Conservation (phyloP, 1,140 invertebrate genomes). For the Saccostrea glomerata region DNA sequence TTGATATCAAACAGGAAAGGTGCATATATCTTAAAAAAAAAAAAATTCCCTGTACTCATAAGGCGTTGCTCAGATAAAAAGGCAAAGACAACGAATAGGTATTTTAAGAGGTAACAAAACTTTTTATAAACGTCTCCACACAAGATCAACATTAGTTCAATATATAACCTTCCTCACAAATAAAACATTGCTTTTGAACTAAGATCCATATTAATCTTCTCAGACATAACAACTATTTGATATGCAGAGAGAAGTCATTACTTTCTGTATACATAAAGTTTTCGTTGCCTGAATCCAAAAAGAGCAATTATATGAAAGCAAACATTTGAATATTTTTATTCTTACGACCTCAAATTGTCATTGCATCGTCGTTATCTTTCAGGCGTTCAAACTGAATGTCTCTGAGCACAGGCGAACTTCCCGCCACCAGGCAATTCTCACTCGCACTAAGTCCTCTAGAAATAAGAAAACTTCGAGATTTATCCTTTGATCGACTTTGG, state of each 20-base stretch:
- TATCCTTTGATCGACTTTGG: conserved; percentile 43
- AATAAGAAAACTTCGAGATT: conserved; percentile 38
- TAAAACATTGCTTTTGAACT: neutral
- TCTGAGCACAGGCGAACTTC: conserved; percentile 23
- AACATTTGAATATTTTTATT: neutral
- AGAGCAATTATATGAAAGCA: neutral
- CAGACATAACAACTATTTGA: neutral
- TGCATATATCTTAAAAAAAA: neutral
- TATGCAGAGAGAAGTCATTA: neutral
- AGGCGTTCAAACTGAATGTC: neutral
- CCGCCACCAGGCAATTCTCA: conserved; percentile 53
- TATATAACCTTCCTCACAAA: neutral
- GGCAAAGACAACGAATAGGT: neutral
- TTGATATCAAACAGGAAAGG: neutral
- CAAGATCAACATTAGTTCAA: neutral
- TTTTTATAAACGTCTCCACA: neutral
- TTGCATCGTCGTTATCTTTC: conserved; percentile 50
- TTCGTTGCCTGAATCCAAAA: conserved; percentile 7
- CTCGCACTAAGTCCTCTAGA: conserved; percentile 53
- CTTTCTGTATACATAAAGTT: neutral
- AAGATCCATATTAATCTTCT: no score
- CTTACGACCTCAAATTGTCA: conserved; percentile 48
- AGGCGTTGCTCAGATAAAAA: neutral
- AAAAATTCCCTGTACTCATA: no score
- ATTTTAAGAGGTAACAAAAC: neutral